Evolutionary conservation across 1,140 invertebrate genomes (phyloP), one percentile per base, ranked within the genome.

Genomic region (Cotesia glomerata): DNA sequence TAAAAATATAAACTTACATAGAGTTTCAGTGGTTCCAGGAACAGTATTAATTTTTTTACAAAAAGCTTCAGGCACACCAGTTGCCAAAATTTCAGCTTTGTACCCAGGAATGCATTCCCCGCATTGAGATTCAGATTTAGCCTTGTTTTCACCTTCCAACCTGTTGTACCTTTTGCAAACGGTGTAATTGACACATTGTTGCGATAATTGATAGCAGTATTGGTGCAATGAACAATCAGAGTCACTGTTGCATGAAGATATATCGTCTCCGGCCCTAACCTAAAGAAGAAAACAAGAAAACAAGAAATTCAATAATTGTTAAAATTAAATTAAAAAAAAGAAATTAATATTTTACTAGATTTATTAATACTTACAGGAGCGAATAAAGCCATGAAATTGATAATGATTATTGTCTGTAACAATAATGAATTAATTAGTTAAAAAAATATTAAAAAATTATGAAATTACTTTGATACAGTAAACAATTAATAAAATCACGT

Each of bases 161-260:
- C 83, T 75, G 71, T 82, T 76, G 52, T 81, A 84, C 68, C 76
- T 73, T 34, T 62, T 77, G 56, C 83, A 84, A 32, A 59, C 18
- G 4, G 79, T 82, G 49, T 81, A 83, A 73, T 83, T 75, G 4
- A 80, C 80, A 73, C 83, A 84, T 65, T 58, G 73, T 32, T 66
- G 63, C 5, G 82, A 82, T 45, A 79, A 72, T 62, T 76, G 72
- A 64, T 84, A 83, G 69, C 83, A 84, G 68, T 82, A 84, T 67
- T 84, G 79, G 32, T 78, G 65, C 14, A 71, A 39, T 0, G 79
- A 77, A 74, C 83, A 83, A 63, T 84, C 80, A 5, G 35, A 63
- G 66, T 83, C 82, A 4, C 76, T 76, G 45, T 26, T 56, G 70
- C 83, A 84, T 13, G 69, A 63, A 1, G 8, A 45, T 45, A 70